Percentiles rank a stretch among this genome's conserved stretches.
These are phyloP conservation scores for Aepyceros melampus DNA, from an alignment of 2,113 vertebrate species.

Conservation along the genomic window DNA sequence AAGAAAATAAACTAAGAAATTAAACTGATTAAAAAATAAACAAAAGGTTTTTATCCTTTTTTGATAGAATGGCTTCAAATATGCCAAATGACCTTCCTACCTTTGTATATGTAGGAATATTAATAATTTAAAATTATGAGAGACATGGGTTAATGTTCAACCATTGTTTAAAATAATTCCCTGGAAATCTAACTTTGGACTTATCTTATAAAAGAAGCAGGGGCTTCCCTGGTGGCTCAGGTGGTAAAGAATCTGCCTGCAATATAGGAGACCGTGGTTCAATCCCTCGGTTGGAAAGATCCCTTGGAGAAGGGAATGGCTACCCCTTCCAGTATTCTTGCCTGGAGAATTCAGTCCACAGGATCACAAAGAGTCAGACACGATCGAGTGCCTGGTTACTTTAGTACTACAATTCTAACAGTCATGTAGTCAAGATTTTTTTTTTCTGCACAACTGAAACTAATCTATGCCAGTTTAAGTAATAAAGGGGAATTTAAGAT, in stretches of 20 bases:
- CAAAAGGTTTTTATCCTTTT: background rate
- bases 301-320: background rate
- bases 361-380: background rate
- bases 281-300: background rate
- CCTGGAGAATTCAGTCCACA: background rate
- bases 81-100: background rate
- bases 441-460: background rate
- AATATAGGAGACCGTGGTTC: background rate
- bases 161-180: background rate
- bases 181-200: background rate
- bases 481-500: background rate
- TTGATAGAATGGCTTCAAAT: conserved; percentile 11
- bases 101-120: background rate
- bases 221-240: background rate
- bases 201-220: background rate
- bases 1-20: conserved; percentile 55
- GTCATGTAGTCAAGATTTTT: background rate
- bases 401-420: background rate
- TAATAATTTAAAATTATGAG: conserved; percentile 25
- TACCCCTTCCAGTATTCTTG: background rate
- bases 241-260: background rate
- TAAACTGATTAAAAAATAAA: conserved; percentile 66
- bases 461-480: background rate
- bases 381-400: background rate
- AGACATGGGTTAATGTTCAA: background rate